A percentile compares a stretch with the other conserved stretches of the same genome.
phyloP scores from a whole-genome alignment of 2,113 vertebrate species.

The Lophius piscatorius region DNA sequence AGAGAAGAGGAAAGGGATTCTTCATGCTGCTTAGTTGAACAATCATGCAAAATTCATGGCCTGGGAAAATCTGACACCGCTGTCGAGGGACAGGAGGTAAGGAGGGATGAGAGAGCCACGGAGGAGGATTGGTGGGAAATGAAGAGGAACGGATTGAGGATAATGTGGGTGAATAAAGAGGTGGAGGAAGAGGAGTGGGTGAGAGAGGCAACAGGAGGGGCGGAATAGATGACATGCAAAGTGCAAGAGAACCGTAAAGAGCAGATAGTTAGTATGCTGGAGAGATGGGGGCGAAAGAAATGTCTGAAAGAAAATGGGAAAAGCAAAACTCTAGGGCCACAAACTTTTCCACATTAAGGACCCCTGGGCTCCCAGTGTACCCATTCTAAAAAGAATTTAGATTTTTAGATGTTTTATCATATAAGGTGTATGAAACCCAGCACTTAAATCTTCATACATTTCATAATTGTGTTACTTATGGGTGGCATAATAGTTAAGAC shows the following conservation, averaged over 20 bases:
- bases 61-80: constrained; percentile 63
- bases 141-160: constrained; percentile 45
- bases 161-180: constrained; percentile 38
- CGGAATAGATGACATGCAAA: constrained; percentile 1
- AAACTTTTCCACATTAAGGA: background rate
- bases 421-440: no score
- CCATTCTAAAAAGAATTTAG: no score
- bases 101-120: constrained; percentile 41
- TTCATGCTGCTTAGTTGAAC: constrained; percentile 46
- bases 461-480: no score
- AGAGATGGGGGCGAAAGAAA: background rate
- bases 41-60: constrained; percentile 70
- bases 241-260: constrained; percentile 7
- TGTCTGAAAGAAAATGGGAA: background rate
- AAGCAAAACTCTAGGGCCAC: background rate
- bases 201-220: constrained; percentile 7
- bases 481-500: no score
- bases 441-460: no score
- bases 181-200: constrained; percentile 15
- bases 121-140: constrained; percentile 27
- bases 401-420: no score
- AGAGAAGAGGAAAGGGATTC: constrained; percentile 9
- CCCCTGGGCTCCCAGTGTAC: no score
- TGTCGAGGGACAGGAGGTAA: constrained; percentile 51
- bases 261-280: background rate